phyloP scores from a whole-genome alignment of 2,888 invertebrate species.

The Eupithecia insigniata region DNA sequence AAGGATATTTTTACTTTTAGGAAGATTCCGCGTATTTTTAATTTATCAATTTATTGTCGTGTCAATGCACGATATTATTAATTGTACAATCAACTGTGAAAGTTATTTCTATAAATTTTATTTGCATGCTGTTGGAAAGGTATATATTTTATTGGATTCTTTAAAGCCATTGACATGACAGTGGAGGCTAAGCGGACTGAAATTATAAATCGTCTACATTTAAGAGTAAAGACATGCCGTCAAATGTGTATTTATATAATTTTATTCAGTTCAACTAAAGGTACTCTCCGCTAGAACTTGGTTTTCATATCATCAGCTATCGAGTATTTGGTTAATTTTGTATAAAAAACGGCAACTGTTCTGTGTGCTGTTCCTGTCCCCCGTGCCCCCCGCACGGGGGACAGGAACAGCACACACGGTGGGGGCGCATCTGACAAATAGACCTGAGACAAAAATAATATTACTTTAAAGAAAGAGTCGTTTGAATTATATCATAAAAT shows the following conservation, averaged over 20 bases:
- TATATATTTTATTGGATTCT: slow-evolving; percentile 75
- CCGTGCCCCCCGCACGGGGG: no score
- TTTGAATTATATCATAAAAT: no score
- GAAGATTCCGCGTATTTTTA: slow-evolving; percentile 3
- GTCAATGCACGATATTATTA: slow-evolving; percentile 54
- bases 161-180: slow-evolving; percentile 45
- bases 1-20: neutral
- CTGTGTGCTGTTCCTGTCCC: no score
- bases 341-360: neutral
- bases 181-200: slow-evolving; percentile 63
- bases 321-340: slow-evolving; percentile 6
- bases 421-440: no score
- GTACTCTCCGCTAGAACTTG: neutral
- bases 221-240: neutral
- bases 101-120: slow-evolving; percentile 77
- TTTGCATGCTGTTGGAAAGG: slow-evolving; percentile 77
- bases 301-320: neutral
- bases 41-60: slow-evolving; percentile 9
- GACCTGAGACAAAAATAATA: no score
- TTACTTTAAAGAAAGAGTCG: no score
- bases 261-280: neutral
- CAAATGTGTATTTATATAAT: neutral
- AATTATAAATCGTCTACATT: slow-evolving; percentile 21
- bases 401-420: no score
- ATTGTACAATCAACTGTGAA: slow-evolving; percentile 72